Percentiles rank a stretch among this genome's conserved stretches.
Conservation (phyloP, 2,113 vertebrate species). For the Scytalopus superciliaris region DNA sequence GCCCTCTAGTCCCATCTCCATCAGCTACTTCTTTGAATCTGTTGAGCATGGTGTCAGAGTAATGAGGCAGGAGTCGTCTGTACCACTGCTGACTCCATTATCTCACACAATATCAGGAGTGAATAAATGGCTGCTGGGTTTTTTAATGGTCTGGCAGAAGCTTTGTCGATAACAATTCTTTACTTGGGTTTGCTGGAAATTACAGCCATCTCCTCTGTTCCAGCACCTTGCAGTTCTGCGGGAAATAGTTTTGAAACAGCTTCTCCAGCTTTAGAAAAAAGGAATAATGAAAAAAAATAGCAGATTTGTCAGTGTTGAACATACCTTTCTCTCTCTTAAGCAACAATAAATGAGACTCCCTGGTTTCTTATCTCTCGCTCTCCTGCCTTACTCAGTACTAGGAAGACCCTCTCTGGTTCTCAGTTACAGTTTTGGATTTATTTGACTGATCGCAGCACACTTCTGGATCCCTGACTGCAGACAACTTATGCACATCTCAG, state of each 20-base stretch:
- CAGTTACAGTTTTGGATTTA: background rate
- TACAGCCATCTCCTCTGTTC: background rate
- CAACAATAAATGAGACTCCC: background rate
- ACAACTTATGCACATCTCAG: background rate
- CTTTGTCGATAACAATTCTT: conserved; percentile 11
- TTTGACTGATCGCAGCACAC: background rate
- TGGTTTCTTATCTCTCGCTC: background rate
- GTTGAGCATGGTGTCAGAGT: background rate
- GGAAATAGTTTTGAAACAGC: conserved; percentile 22
- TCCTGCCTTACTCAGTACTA: background rate
- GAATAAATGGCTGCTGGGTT: conserved; percentile 31
- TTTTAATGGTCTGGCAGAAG: conserved; percentile 23
- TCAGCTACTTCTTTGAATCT: background rate
- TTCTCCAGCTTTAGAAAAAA: background rate
- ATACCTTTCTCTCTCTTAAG: background rate
- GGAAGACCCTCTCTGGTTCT: background rate
- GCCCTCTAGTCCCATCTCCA: background rate
- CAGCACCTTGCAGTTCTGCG: background rate
- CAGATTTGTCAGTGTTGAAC: background rate
- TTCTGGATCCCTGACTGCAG: background rate
- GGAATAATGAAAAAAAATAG: background rate
- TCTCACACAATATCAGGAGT: background rate
- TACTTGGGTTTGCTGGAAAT: conserved; percentile 37
- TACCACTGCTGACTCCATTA: background rate
- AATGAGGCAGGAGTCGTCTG: conserved; percentile 2